A percentile compares a stretch with the other conserved stretches of the same genome.
Evolutionary conservation across 53 echinoderm and acorn worm genomes (phyloP).

Genomic region (Holothuria scabra): DNA sequence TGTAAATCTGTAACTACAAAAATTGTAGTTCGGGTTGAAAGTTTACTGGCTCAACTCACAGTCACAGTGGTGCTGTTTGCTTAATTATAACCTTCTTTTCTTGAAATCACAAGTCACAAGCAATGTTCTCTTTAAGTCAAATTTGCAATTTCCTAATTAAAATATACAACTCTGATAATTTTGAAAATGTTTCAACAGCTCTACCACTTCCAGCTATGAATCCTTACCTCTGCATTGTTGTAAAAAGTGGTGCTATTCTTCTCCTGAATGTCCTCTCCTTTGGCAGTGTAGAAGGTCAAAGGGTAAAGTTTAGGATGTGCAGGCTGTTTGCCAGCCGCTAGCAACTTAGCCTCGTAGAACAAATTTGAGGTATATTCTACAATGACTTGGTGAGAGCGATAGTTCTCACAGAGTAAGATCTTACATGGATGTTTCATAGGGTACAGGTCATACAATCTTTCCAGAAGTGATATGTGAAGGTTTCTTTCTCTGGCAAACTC

Average conservation of each 20-base stretch:
- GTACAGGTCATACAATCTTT: constrained; percentile 91
- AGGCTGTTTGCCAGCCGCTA: constrained; percentile 86
- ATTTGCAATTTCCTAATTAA: not conserved
- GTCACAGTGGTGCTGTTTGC: too few relatives aligned
- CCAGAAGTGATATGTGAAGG: constrained; percentile 95
- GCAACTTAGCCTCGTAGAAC: constrained; percentile 89
- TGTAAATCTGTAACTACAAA: too few relatives aligned
- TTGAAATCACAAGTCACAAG: not conserved
- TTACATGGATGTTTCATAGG: constrained; percentile 90
- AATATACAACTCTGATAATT: not conserved
- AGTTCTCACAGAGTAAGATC: constrained; percentile 98
- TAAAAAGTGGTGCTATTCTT: constrained; percentile 97
- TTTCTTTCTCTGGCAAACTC: constrained; percentile 85
- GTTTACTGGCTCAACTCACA: too few relatives aligned
- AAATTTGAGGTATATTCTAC: constrained; percentile 91
- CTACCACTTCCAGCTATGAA: not conserved
- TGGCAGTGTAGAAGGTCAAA: constrained; percentile 90
- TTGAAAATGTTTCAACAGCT: not conserved
- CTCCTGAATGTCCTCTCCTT: constrained; percentile 97
- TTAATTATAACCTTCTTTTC: too few relatives aligned
- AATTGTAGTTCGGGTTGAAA: too few relatives aligned
- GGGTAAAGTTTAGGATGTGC: constrained; percentile 78
- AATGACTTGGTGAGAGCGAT: constrained; percentile 97
- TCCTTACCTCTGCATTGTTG: constrained; percentile 92
- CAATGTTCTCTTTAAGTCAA: not conserved